These are phyloP conservation scores for Semaprochilodus insignis DNA, from an alignment of 2,797 vertebrate species.

Conservation along the genomic window DNA sequence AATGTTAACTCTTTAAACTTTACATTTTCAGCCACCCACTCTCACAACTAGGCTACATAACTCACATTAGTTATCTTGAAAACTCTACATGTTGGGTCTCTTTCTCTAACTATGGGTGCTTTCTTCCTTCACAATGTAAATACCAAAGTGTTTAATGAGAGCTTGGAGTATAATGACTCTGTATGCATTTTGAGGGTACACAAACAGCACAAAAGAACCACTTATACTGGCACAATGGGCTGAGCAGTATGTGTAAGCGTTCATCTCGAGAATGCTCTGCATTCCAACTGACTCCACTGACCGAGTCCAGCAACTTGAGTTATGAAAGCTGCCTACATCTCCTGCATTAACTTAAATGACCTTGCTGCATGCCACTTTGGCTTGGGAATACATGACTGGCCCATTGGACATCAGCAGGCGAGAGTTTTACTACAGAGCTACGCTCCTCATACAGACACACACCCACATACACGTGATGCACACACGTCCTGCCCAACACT, in stretches of 20 bases:
- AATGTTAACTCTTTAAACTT: no score
- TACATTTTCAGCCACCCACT: background rate
- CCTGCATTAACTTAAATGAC: slow-evolving; percentile 40
- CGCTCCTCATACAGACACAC: slow-evolving; percentile 1
- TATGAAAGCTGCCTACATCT: slow-evolving; percentile 41
- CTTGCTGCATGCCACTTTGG: slow-evolving; percentile 43
- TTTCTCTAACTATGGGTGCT: background rate
- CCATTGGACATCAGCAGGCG: slow-evolving; percentile 21
- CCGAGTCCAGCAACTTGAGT: slow-evolving; percentile 36
- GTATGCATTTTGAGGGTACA: slow-evolving; percentile 22
- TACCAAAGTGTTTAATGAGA: slow-evolving; percentile 26
- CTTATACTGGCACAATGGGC: slow-evolving; percentile 37
- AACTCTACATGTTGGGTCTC: background rate
- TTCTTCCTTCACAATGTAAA: slow-evolving; percentile 28
- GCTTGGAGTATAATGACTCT: slow-evolving; percentile 12
- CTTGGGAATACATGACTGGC: slow-evolving; percentile 20
- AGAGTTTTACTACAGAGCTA: slow-evolving; percentile 5
- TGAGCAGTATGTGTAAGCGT: slow-evolving; percentile 19
- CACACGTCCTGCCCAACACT: background rate
- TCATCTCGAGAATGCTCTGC: slow-evolving; percentile 30
- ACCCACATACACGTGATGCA: slow-evolving; percentile 4
- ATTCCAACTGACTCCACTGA: slow-evolving; percentile 22
- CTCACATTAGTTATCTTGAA: background rate
- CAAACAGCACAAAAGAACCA: slow-evolving; percentile 38
- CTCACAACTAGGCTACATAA: background rate